Percentiles rank a stretch among this genome's conserved stretches.
These are phyloP conservation scores for Phrynocephalus guinanensis DNA, from an alignment of 2,797 vertebrate genomes.

Conservation along the genomic window DNA sequence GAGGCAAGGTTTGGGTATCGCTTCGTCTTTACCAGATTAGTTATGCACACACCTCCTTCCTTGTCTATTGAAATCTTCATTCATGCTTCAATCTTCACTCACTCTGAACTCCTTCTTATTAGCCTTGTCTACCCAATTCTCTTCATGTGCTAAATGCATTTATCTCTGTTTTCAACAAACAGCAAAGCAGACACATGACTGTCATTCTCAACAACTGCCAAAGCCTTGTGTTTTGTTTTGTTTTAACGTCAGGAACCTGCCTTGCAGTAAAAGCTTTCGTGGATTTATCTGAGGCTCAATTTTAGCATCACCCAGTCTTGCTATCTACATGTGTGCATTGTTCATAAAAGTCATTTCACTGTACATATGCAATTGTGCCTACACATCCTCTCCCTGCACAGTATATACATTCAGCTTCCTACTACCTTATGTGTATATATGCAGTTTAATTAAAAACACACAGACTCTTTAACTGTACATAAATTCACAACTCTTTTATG, in stretches of 20 bases:
- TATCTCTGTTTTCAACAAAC: slow-evolving; percentile 24
- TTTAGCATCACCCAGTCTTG: background rate
- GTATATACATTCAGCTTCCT: background rate
- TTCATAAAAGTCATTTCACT: slow-evolving; percentile 3
- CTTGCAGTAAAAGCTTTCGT: slow-evolving; percentile 36
- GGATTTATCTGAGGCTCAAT: background rate
- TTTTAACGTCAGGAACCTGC: background rate
- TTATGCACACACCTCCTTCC: slow-evolving; percentile 4
- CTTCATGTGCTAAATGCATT: slow-evolving; percentile 22
- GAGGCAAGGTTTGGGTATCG: slow-evolving; percentile 21
- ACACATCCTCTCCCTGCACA: background rate
- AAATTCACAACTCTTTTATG: background rate
- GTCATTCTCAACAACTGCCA: slow-evolving; percentile 7
- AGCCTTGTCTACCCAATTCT: background rate
- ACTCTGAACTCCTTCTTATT: background rate
- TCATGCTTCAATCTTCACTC: background rate
- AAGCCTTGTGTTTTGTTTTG: rapidly evolving
- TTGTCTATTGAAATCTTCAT: slow-evolving; percentile 1
- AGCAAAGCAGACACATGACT: slow-evolving; percentile 18
- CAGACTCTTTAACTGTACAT: background rate
- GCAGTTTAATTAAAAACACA: background rate
- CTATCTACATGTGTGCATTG: rapidly evolving
- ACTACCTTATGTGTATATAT: background rate
- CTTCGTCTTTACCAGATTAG: slow-evolving; percentile 9
- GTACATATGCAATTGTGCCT: background rate